Percentiles rank a stretch among this genome's conserved stretches.
Evolutionary conservation across 2,888 invertebrate species (phyloP).

Genomic region (Linnaemya vulpina): DNA sequence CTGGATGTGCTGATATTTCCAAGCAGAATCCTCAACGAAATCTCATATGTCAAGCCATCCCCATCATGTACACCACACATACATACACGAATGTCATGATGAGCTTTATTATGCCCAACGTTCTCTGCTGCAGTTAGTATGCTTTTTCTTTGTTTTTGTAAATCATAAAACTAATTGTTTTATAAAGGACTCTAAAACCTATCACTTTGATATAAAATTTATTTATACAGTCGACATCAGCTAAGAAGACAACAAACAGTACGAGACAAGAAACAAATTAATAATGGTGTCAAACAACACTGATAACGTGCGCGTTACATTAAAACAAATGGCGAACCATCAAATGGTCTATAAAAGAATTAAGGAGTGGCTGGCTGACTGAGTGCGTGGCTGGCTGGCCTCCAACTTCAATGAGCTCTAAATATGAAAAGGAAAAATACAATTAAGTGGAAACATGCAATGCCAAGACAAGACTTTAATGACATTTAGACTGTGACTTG

Average conservation of each 20-base stretch:
- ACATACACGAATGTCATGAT: too few species aligned
- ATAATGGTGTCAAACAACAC: slow-evolving; percentile 79
- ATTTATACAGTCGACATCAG: slow-evolving; percentile 21
- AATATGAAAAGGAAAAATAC: slow-evolving; percentile 28
- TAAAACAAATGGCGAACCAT: slow-evolving; percentile 76
- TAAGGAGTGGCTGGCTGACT: slow-evolving; percentile 76
- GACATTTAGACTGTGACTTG: slow-evolving; percentile 58
- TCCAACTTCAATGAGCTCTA: background rate
- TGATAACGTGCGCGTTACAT: slow-evolving; percentile 76
- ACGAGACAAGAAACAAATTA: slow-evolving; percentile 71
- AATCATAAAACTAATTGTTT: slow-evolving; percentile 56
- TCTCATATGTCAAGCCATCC: too few species aligned
- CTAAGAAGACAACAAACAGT: slow-evolving; percentile 31
- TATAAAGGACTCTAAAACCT: slow-evolving; percentile 24
- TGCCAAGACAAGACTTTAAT: slow-evolving; percentile 62
- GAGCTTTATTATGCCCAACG: too few species aligned
- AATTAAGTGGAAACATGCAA: slow-evolving; percentile 47
- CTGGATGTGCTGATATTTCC: too few species aligned
- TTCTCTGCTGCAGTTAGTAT: too few species aligned
- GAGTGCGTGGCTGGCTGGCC: slow-evolving; percentile 74
- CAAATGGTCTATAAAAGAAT: slow-evolving; percentile 57
- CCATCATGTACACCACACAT: too few species aligned
- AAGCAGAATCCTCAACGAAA: too few species aligned
- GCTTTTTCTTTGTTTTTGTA: background rate
- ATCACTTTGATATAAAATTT: slow-evolving; percentile 30